Base-by-base conservation (phyloP, 2,888 invertebrate species). In the Papilio protenor region DNA sequence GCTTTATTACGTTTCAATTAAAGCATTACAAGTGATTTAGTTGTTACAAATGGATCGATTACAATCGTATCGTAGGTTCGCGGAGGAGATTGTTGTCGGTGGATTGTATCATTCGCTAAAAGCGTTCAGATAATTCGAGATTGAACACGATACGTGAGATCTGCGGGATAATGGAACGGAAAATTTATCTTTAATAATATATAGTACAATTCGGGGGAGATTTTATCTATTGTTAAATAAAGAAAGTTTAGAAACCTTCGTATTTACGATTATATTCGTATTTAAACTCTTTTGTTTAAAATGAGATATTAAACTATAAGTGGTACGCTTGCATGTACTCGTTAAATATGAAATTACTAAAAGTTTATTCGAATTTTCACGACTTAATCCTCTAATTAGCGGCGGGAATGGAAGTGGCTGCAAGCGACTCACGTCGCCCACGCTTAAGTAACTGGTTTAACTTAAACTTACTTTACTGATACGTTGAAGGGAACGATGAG, bases 21-120 rank as follows among this genome's bases (percentile, higher is more conserved):
- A 66, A 66, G n/a, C 66, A 66, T 66, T 66, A 40, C 18, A 14
- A 66, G 8, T 66, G 66, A 66, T 66, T 66, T 40, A 64, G 16
- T 64, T 40, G 40, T 11, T 66, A 40, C 66, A 66, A 40, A 66
- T 66, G 14, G 40, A 27, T 40, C n/a, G 10, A 66, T 66, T 66
- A 40, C 66, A 66, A 66, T 27, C 66, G 18, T 66, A n/a, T 40
- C 66, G 40, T 40, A 5, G 70, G 23, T 49, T 8, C 23, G 47
- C 49, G 70, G 70, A 6, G 18, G 11, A 45, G 45, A 23, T 14
- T 70, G 70, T 70, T 45, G 21, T 14, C 11, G 70, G 40, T 21
- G 47, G 49, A 70, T 21, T 47, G 70, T 70, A 70, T 70, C 70
- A 49, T 70, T 70, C 47, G 47, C 70, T 70, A 70, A 70, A 70